These are phyloP conservation scores for Drosophila kanapiae DNA, from an alignment of 1,140 invertebrate genomes.

Conservation along the genomic window DNA sequence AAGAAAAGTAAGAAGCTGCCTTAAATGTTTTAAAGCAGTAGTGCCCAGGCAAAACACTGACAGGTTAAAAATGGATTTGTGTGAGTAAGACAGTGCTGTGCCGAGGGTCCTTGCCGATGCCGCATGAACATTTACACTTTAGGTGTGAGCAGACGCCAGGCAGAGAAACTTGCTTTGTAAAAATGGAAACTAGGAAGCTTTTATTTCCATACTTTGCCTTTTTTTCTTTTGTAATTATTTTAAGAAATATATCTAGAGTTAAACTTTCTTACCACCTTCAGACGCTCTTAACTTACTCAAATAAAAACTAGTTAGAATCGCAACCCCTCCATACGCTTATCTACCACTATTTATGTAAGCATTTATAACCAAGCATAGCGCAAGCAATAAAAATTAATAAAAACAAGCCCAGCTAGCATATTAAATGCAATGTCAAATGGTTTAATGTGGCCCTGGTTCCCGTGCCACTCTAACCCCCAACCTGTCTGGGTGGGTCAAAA, in stretches of 20 bases:
- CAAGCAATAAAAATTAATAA: constrained; percentile 79
- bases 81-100: no score
- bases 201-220: not conserved
- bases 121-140: no score
- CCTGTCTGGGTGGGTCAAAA: constrained; percentile 29
- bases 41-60: no score
- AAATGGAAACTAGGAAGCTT: no score
- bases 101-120: no score
- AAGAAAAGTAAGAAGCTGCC: no score
- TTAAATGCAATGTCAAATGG: constrained; percentile 81
- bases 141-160: no score
- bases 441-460: constrained; percentile 62
- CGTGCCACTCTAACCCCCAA: constrained; percentile 53
- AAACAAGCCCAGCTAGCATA: constrained; percentile 69
- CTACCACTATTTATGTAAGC: constrained; percentile 35
- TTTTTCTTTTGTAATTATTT: not conserved
- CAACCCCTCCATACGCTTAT: constrained; percentile 5
- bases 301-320: not conserved
- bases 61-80: no score
- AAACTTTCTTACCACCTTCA: not conserved
- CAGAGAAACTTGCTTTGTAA: no score
- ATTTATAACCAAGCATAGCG: constrained; percentile 54
- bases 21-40: no score
- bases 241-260: not conserved
- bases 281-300: not conserved